Evolutionary conservation across 2,113 vertebrate species (phyloP).

Genomic region (Machaerirhynchus nigripectus): DNA sequence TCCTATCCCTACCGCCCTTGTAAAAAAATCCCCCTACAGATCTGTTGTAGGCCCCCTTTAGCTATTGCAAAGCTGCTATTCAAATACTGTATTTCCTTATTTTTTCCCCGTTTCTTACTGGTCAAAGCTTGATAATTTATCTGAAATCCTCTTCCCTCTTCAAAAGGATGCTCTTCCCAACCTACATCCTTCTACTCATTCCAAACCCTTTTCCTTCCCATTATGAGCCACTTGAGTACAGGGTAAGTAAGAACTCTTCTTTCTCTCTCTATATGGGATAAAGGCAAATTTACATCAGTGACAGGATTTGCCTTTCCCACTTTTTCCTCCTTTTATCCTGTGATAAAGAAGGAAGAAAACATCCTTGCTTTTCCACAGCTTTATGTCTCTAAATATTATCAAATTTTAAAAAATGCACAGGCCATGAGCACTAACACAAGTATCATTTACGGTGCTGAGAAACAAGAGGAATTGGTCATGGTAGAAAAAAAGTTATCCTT

Average conservation of each 20-base stretch:
- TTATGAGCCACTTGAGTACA: neutral
- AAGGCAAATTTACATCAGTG: neutral
- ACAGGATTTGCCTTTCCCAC: neutral
- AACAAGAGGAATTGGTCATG: neutral
- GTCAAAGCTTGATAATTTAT: neutral
- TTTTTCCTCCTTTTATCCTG: neutral
- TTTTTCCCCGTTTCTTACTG: neutral
- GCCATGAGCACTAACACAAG: neutral
- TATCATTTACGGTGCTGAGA: neutral
- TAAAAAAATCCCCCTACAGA: neutral
- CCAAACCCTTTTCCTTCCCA: neutral
- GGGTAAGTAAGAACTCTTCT: rapidly evolving
- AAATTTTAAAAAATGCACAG: neutral
- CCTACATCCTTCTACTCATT: neutral
- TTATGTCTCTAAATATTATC: neutral
- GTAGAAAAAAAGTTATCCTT: neutral
- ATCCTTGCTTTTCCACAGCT: neutral
- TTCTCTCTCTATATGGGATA: neutral
- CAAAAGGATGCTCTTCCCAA: neutral
- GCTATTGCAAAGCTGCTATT: neutral
- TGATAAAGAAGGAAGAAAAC: neutral
- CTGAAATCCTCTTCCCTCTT: neutral
- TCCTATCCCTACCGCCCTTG: neutral
- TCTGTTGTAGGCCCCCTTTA: neutral
- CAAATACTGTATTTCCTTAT: neutral